Percentiles rank a stretch among this genome's conserved stretches.
Evolutionary conservation across 2,888 invertebrate species (phyloP).

Genomic region (Marasmarcha lunaedactyla): DNA sequence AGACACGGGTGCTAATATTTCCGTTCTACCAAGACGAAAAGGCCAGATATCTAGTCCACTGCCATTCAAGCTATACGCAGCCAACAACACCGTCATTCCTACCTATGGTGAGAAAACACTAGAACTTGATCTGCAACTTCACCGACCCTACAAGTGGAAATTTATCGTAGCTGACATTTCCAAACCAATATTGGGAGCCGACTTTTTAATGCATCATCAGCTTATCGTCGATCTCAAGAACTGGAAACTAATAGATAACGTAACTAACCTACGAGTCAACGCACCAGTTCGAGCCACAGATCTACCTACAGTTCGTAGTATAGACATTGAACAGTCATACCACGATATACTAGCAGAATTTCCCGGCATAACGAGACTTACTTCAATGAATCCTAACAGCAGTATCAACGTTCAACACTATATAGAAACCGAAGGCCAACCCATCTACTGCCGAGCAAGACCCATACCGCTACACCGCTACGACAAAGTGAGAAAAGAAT

Average conservation of each 20-base stretch:
- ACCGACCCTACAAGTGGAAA: conserved; percentile 6
- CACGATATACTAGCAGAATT: conserved; percentile 5
- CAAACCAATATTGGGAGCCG: conserved; percentile 2
- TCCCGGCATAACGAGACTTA: conserved; percentile 2
- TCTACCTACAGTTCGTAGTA: conserved; percentile 4
- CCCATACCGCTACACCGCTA: conserved; percentile 9
- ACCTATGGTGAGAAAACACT: conserved; percentile 6
- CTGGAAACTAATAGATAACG: conserved; percentile 1
- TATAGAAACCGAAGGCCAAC: conserved; percentile 5
- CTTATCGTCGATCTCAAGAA: conserved; percentile 3
- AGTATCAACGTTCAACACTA: conserved; percentile 3
- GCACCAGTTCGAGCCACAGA: background rate
- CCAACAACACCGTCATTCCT: conserved; percentile 5
- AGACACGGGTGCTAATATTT: background rate
- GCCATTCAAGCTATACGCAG: conserved; percentile 4
- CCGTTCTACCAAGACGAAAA: background rate
- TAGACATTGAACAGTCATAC: conserved; percentile 4
- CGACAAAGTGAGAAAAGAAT: conserved; percentile 3
- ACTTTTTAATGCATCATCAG: background rate
- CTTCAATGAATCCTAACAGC: conserved; percentile 8
- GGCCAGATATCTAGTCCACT: background rate
- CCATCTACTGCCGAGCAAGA: conserved; percentile 4
- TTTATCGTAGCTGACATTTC: conserved; percentile 3
- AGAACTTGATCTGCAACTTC: conserved; percentile 3
- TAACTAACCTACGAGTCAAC: background rate